Base-by-base conservation (phyloP, 2,113 vertebrate genomes). In the Vulpes lagopus region DNA sequence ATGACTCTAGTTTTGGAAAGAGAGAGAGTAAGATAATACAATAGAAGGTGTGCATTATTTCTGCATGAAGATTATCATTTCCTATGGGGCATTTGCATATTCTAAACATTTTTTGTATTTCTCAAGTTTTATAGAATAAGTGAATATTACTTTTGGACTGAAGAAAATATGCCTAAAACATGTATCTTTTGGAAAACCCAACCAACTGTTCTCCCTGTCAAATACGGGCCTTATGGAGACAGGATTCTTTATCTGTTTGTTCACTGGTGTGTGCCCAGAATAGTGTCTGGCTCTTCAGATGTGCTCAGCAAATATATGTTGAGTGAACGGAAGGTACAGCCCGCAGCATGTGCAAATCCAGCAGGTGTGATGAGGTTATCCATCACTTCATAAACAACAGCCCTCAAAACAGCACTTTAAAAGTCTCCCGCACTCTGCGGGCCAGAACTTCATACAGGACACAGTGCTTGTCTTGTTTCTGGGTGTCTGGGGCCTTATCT, bases 81-180 rank as follows among this genome's bases (percentile, higher is more conserved):
- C 71, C 25, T 65, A 20, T 83, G 20, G n/a, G 10, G 19, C 59
- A 76, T 83, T 49, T 60, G 12, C 74, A 23, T 67, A 85, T 73
- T 64, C 69, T 86, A 76, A 92, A 53, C 59, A 53, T 16, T 17
- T 89, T 79, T 88, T 84, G 4, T 84, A 67, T 59, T 84, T 88
- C 67, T 64, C 79, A 88, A 86, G 49, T 49, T 49, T 57, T 76
- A 84, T 38, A 86, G 10, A 82, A 35, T 91, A 76, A 90, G 11
- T 23, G 76, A 59, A 35, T 64, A 60, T 51, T 96, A 91, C 53
- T 43, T 96, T 80, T 64, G 0, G 64, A 76, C 22, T 14, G 23
- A 92, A 62, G 71, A 80, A 96, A 55, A 55, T 17, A 83, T 53
- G 43, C 19, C 89, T 92, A 10, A 88, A 82, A 78, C 81, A 15